Percentiles rank a stretch among this genome's conserved stretches.
phyloP scores from a whole-genome alignment of 1,140 invertebrate genomes.

The Drosophila punjabiensis region DNA sequence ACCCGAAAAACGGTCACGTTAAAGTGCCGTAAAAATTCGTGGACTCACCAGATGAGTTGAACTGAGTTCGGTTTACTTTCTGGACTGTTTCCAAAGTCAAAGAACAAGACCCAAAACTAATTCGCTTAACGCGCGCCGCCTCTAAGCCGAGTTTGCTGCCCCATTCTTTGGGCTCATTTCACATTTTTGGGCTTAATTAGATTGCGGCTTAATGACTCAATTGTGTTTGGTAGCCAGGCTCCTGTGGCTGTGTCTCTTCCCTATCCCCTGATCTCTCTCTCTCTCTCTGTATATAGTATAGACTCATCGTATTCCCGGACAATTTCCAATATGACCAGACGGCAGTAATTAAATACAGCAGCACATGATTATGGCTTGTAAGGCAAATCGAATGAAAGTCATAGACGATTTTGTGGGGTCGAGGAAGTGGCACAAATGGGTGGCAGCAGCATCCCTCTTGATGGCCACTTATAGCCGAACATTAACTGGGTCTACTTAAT shows the following conservation, averaged over 20 bases:
- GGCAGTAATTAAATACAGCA: constrained; percentile 80
- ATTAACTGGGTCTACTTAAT: constrained; percentile 42
- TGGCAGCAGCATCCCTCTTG: constrained; percentile 16
- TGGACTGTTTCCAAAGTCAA: constrained; percentile 42
- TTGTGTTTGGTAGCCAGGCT: constrained; percentile 64
- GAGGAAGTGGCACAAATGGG: constrained; percentile 5
- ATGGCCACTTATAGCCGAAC: constrained; percentile 57
- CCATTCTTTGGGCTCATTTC: constrained; percentile 52
- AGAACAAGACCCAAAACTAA: constrained; percentile 61
- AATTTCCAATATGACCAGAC: constrained; percentile 69
- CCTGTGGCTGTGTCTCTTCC: neutral
- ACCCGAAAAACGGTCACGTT: constrained; percentile 74
- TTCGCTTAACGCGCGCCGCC: constrained; percentile 50
- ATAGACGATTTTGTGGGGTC: constrained; percentile 47
- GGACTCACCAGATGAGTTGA: constrained; percentile 28
- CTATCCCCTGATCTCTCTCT: neutral
- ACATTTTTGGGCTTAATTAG: constrained; percentile 82
- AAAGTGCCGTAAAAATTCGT: constrained; percentile 72
- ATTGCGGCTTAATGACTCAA: constrained; percentile 82
- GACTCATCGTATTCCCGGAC: constrained; percentile 18
- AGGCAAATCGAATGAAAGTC: constrained; percentile 76
- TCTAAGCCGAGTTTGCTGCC: constrained; percentile 33
- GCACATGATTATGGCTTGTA: constrained; percentile 82
- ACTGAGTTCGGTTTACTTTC: constrained; percentile 6
- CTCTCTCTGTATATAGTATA: neutral